Evolutionary conservation across 2,888 invertebrate species (phyloP).

Genomic region (Tyria jacobaeae): DNA sequence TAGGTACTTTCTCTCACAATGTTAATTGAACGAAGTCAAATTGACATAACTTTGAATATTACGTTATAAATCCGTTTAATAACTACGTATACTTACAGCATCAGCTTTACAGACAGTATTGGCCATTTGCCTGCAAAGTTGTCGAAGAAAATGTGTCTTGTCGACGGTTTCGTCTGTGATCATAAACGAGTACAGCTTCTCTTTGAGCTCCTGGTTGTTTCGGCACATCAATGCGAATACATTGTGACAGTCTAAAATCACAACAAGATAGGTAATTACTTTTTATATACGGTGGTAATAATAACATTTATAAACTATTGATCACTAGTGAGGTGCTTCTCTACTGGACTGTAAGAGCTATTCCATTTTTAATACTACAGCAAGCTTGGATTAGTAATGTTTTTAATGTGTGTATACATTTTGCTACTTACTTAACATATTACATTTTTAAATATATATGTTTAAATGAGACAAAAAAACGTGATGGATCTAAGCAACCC

Average conservation of each 20-base stretch:
- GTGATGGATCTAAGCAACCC: too few relatives aligned
- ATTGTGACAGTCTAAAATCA: slow-evolving; percentile 91
- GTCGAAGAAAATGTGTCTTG: slow-evolving; percentile 93
- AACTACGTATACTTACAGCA: slow-evolving; percentile 92
- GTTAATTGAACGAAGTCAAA: too few relatives aligned
- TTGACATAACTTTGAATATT: too few relatives aligned
- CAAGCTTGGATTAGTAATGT: background rate
- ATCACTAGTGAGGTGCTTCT: background rate
- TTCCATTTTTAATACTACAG: background rate
- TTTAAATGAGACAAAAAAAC: too few relatives aligned
- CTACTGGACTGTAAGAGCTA: background rate
- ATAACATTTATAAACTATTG: too few relatives aligned
- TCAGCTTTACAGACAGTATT: slow-evolving; percentile 97
- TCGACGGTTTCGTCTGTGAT: slow-evolving; percentile 94
- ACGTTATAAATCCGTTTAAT: background rate
- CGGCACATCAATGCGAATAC: slow-evolving; percentile 96
- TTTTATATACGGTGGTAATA: too few relatives aligned
- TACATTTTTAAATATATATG: too few relatives aligned
- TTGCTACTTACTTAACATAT: background rate
- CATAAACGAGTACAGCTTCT: slow-evolving; percentile 95
- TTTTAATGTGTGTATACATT: background rate
- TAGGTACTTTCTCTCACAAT: too few relatives aligned
- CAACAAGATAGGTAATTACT: background rate
- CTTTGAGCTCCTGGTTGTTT: slow-evolving; percentile 94
- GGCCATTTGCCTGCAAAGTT: slow-evolving; percentile 95